phyloP scores from a whole-genome alignment of 1,140 invertebrate genomes.

The Saccostrea glomerata region DNA sequence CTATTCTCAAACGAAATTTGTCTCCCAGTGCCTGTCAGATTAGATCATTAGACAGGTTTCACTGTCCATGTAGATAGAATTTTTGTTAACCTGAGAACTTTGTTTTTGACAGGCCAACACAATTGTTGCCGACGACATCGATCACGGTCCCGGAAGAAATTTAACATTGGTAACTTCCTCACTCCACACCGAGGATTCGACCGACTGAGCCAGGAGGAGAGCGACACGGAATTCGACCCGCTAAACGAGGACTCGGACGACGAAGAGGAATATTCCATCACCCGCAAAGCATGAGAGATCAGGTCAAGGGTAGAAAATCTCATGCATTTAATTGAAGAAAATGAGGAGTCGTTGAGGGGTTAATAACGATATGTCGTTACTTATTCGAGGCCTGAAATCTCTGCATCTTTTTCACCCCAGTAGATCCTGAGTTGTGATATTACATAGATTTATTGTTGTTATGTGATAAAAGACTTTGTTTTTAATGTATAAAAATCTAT shows the following conservation, averaged over 20 bases:
- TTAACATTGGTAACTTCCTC: slow-evolving; percentile 64
- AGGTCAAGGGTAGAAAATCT: not conserved
- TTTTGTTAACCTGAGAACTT: not conserved
- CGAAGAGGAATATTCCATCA: slow-evolving; percentile 65
- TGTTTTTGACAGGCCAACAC: slow-evolving; percentile 55
- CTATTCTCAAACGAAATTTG: too few species aligned
- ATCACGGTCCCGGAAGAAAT: slow-evolving; percentile 56
- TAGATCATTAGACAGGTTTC: too few species aligned
- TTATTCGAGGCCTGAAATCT: not conserved
- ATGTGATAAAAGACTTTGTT: not conserved
- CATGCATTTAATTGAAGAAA: too few species aligned
- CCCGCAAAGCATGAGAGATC: slow-evolving; percentile 51
- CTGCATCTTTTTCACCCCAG: not conserved
- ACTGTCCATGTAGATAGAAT: not conserved
- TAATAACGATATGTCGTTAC: not conserved
- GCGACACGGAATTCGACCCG: slow-evolving; percentile 67
- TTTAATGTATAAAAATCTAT: not conserved
- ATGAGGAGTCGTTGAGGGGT: too few species aligned
- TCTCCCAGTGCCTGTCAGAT: too few species aligned
- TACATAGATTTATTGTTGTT: slow-evolving; percentile 26
- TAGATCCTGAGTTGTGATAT: slow-evolving; percentile 19
- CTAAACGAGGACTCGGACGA: slow-evolving; percentile 63
- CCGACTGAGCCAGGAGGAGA: slow-evolving; percentile 66
- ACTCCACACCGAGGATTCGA: slow-evolving; percentile 68
- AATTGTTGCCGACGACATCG: slow-evolving; percentile 59